A percentile compares a stretch with the other conserved stretches of the same genome.
phyloP scores from a whole-genome alignment of 2,888 invertebrate genomes.

The Pterostichus madidus region DNA sequence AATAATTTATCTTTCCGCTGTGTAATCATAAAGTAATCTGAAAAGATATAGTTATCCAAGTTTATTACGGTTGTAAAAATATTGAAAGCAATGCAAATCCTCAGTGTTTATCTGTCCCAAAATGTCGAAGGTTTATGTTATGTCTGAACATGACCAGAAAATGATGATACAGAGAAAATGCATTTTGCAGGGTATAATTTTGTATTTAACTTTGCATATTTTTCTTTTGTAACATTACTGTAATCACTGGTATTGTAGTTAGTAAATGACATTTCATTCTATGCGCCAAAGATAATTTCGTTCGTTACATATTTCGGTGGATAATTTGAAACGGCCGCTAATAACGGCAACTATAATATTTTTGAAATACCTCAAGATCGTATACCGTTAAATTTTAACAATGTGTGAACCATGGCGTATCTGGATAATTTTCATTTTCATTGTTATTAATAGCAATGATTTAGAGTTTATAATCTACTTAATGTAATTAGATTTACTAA shows the following conservation, averaged over 20 bases:
- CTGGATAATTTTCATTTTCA: conserved; percentile 57
- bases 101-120: conserved; percentile 2
- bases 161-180: neutral
- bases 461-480: conserved; percentile 13
- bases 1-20: neutral
- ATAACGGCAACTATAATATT: conserved; percentile 35
- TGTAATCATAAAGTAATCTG: neutral
- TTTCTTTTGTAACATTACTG: conserved; percentile 29
- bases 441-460: conserved; percentile 51
- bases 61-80: conserved; percentile 20
- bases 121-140: neutral
- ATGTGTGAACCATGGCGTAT: conserved; percentile 42
- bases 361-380: conserved; percentile 41
- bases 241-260: conserved; percentile 48
- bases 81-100: neutral
- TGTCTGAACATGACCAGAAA: conserved; percentile 15
- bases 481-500: conserved; percentile 48
- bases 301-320: conserved; percentile 41
- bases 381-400: conserved; percentile 61
- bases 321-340: conserved; percentile 10
- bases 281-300: neutral
- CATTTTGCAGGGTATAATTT: conserved; percentile 28
- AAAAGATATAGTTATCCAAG: neutral
- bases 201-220: conserved; percentile 44
- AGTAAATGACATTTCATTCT: conserved; percentile 56